Evolutionary conservation across 1,140 invertebrate species (phyloP).

Genomic region (Drosophila hydei): DNA sequence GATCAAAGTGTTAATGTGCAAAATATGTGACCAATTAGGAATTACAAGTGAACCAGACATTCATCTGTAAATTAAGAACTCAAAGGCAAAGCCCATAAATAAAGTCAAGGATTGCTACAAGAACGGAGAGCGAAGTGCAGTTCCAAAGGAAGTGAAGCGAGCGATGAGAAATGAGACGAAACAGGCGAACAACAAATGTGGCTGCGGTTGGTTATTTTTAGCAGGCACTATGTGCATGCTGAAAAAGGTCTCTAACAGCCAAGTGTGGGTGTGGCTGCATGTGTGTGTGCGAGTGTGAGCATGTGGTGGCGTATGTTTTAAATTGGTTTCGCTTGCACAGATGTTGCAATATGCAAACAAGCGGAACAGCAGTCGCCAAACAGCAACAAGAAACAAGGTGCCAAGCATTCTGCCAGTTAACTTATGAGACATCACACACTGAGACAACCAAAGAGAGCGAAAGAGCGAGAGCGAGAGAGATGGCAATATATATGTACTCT

Average conservation of each 20-base stretch:
- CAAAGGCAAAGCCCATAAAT: too few relatives aligned
- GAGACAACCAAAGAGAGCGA: not conserved
- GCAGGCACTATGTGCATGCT: constrained; percentile 26
- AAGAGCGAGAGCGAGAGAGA: not conserved
- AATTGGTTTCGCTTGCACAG: constrained; percentile 75
- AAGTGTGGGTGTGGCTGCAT: constrained; percentile 27
- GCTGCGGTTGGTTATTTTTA: constrained; percentile 50
- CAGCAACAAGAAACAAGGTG: constrained; percentile 45
- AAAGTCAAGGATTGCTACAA: not conserved
- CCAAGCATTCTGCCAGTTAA: constrained; percentile 23
- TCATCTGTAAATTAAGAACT: constrained; percentile 17
- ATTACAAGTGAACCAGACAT: constrained; percentile 19
- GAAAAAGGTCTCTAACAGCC: constrained; percentile 10
- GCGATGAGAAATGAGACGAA: constrained; percentile 11
- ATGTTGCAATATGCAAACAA: constrained; percentile 80
- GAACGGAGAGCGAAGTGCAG: not conserved
- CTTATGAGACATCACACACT: not conserved
- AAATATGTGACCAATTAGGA: constrained; percentile 51
- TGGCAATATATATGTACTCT: constrained; percentile 30
- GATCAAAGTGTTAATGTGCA: constrained; percentile 42
- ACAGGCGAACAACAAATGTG: constrained; percentile 23
- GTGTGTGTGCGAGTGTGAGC: constrained; percentile 34
- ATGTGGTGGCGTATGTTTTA: constrained; percentile 69
- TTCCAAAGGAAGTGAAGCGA: constrained; percentile 6
- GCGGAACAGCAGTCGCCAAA: constrained; percentile 60